phyloP scores from a whole-genome alignment of 37 sponge, comb jelly and placozoan genomes.

The Ianthella basta region DNA sequence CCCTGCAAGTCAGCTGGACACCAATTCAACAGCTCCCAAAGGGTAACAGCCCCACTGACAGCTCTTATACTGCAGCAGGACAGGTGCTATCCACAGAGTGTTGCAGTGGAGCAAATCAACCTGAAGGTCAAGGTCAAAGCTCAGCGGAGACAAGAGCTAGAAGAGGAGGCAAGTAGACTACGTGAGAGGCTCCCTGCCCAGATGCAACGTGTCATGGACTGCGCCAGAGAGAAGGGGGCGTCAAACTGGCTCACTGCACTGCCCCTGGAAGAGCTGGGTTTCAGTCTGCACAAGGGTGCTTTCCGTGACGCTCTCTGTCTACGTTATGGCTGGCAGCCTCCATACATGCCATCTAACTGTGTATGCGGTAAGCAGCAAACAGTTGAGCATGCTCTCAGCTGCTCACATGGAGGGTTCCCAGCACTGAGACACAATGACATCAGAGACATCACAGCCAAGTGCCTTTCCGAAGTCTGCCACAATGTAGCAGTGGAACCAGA shows the following conservation, averaged over 20 bases:
- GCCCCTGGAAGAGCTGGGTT: neutral
- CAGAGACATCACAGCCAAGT: neutral
- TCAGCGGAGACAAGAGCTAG: too few species aligned
- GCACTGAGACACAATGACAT: neutral
- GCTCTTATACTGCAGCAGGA: too few species aligned
- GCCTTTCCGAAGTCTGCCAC: neutral
- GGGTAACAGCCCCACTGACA: too few species aligned
- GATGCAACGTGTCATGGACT: too few species aligned
- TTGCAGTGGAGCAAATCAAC: too few species aligned
- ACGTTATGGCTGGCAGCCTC: conserved; percentile 10
- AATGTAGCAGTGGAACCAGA: neutral
- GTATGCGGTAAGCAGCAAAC: neutral
- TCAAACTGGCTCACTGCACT: conserved; percentile 11
- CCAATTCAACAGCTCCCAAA: too few species aligned
- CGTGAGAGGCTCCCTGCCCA: too few species aligned
- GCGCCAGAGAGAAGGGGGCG: neutral
- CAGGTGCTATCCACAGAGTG: too few species aligned
- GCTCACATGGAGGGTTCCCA: neutral
- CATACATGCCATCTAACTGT: neutral
- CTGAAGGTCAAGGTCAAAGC: too few species aligned
- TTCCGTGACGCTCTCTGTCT: conserved; percentile 15
- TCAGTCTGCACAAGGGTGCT: conserved; percentile 7
- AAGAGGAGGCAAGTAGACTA: too few species aligned
- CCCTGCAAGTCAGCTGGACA: too few species aligned
- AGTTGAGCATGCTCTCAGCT: conserved; percentile 19